phyloP scores from a whole-genome alignment of 2,797 vertebrate genomes.

The Staurois parvus region DNA sequence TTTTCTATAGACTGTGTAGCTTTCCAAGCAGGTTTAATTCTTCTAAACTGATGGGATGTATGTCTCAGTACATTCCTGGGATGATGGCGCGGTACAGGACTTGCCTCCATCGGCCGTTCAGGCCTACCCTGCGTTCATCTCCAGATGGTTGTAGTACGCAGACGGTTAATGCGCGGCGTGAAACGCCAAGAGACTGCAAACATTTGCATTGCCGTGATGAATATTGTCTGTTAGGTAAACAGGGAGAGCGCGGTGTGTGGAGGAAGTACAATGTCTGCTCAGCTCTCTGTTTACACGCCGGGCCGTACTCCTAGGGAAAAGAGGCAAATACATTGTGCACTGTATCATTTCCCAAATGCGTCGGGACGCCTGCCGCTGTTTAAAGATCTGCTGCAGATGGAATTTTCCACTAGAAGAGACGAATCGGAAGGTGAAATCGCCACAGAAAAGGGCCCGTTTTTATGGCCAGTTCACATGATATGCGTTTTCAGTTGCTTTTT shows the following conservation, averaged over 20 bases:
- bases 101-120: too few species aligned
- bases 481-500: too few species aligned
- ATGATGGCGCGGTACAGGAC: too few species aligned
- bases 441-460: too few species aligned
- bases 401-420: neutral
- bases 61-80: too few species aligned
- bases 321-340: neutral
- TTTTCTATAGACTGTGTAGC: too few species aligned
- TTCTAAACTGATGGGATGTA: too few species aligned
- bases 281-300: neutral
- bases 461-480: too few species aligned
- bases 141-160: too few species aligned
- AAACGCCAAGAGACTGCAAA: neutral
- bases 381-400: neutral
- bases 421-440: too few species aligned
- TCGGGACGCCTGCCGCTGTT: neutral
- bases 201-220: neutral
- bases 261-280: neutral
- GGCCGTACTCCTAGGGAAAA: neutral
- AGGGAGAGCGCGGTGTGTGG: neutral
- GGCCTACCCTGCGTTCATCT: too few species aligned
- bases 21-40: too few species aligned
- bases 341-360: conserved; percentile 11
- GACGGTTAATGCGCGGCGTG: neutral
- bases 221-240: conserved; percentile 7